A percentile compares a stretch with the other conserved stretches of the same genome.
Evolutionary conservation across 2,113 vertebrate species (phyloP).

Genomic region (Chitala chitala): DNA sequence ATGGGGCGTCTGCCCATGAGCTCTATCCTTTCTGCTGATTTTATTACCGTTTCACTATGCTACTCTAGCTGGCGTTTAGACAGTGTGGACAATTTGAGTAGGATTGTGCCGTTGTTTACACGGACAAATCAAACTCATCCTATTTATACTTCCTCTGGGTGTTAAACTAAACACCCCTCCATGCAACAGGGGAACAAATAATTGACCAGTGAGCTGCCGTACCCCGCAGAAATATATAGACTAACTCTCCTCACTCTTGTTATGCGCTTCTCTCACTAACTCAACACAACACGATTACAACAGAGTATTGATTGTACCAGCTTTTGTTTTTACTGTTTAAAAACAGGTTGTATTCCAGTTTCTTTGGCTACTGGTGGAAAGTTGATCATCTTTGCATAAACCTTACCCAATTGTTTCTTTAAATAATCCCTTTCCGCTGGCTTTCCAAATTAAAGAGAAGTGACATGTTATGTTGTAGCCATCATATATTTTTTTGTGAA

Average conservation of each 20-base stretch:
- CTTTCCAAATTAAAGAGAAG: not conserved
- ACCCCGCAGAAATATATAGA: not conserved
- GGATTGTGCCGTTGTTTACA: constrained; percentile 25
- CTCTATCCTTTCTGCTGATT: constrained; percentile 30
- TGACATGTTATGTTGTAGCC: not conserved
- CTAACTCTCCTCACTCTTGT: not conserved
- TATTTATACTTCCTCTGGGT: not conserved
- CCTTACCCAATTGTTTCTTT: not conserved
- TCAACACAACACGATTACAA: not conserved
- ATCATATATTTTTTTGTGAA: not conserved
- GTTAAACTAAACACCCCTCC: constrained; percentile 8
- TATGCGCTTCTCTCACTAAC: constrained; percentile 2
- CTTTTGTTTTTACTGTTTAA: not conserved
- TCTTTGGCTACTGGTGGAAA: not conserved
- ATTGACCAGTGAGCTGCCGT: not conserved
- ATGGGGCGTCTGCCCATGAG: constrained; percentile 24
- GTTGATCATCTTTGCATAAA: not conserved
- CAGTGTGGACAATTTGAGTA: constrained; percentile 27
- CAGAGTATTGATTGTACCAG: not conserved
- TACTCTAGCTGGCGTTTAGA: constrained; percentile 10
- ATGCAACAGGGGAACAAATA: not conserved
- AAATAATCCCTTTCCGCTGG: not conserved
- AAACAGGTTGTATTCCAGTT: not conserved
- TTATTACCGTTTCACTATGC: constrained; percentile 33
- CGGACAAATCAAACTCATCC: not conserved